These are phyloP conservation scores for Bolborhynchus lineola DNA, from an alignment of 2,113 vertebrate genomes.

Conservation along the genomic window DNA sequence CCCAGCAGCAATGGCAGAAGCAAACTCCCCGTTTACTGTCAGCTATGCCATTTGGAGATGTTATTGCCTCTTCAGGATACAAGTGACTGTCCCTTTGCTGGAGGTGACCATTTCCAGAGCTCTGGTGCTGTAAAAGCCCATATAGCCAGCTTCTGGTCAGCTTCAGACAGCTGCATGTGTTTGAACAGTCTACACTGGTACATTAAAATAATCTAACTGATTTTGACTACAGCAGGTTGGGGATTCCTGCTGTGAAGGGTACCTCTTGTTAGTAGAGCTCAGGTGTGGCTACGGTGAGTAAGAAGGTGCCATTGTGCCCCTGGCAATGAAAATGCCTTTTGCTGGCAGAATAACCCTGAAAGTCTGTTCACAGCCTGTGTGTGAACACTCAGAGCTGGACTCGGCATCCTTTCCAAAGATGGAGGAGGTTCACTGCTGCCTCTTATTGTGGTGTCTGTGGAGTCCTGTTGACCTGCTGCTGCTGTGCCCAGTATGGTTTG, in stretches of 20 bases:
- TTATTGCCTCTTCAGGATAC: neutral
- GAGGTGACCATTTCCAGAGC: neutral
- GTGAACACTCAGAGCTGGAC: neutral
- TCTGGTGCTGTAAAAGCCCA: neutral
- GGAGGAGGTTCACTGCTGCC: neutral
- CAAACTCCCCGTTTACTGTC: neutral
- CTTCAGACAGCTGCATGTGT: neutral
- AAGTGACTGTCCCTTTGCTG: neutral
- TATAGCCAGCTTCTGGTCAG: neutral
- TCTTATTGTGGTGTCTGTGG: neutral
- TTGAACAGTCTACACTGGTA: neutral
- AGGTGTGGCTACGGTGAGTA: neutral
- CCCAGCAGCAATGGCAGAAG: neutral
- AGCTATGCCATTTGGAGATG: neutral
- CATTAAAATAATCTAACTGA: neutral
- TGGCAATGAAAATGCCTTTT: neutral
- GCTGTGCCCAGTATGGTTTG: neutral
- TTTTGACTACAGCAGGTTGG: neutral
- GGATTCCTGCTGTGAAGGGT: neutral
- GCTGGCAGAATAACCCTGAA: neutral
- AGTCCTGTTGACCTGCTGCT: neutral
- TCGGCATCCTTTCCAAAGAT: neutral
- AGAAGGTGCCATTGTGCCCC: neutral
- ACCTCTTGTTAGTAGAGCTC: neutral
- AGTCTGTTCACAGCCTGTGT: neutral